Evolutionary conservation across 2,888 invertebrate species (phyloP).

Genomic region (Digitonthophagus gazella): DNA sequence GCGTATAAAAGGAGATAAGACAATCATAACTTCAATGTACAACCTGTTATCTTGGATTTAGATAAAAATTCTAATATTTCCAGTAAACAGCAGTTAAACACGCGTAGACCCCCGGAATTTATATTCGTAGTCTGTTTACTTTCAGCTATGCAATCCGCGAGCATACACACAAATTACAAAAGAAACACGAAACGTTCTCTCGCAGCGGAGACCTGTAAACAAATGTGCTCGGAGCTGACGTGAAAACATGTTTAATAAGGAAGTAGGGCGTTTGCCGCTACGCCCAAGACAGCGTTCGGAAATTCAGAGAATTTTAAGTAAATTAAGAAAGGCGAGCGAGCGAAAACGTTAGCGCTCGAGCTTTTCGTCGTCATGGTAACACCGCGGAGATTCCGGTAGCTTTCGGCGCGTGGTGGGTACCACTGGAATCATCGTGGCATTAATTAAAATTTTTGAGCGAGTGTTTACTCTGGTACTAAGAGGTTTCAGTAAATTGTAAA

Average conservation of each 20-base stretch:
- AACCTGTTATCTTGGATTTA: neutral
- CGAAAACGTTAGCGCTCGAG: conserved; percentile 26
- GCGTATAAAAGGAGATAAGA: neutral
- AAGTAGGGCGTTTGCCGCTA: conserved; percentile 1
- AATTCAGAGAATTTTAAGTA: conserved; percentile 26
- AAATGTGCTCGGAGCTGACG: neutral
- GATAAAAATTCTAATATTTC: neutral
- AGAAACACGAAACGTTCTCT: neutral
- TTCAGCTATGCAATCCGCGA: neutral
- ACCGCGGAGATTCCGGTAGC: conserved; percentile 13
- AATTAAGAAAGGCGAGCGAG: conserved; percentile 26
- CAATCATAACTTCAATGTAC: too few species aligned
- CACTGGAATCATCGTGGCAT: neutral
- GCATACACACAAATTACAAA: neutral
- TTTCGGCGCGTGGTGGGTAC: conserved; percentile 3
- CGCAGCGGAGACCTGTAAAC: neutral
- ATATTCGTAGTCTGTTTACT: neutral
- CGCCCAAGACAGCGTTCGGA: conserved; percentile 8
- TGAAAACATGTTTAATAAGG: conserved; percentile 14
- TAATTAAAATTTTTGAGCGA: neutral
- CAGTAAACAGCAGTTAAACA: neutral
- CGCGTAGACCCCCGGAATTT: neutral
- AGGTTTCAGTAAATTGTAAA: neutral
- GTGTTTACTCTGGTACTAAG: neutral
- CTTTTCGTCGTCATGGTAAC: conserved; percentile 25